phyloP scores from a whole-genome alignment of 2,888 invertebrate genomes.

The Petrolisthes cinctipes region DNA sequence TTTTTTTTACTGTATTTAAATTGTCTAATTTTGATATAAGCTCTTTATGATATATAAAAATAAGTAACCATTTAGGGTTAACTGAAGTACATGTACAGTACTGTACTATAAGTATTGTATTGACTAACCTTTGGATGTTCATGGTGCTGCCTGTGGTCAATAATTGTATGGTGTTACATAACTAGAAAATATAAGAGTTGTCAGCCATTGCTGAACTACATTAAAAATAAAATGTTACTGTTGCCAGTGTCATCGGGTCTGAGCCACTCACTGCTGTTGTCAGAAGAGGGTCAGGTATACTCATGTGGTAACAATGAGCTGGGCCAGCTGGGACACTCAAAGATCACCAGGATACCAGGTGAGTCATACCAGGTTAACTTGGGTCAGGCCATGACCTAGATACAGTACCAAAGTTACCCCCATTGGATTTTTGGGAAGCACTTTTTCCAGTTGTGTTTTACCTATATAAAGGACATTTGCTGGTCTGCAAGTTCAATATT shows the following conservation, averaged over 20 bases:
- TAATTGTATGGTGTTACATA: too few relatives aligned
- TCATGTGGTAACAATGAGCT: constrained; percentile 64
- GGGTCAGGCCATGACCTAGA: background rate
- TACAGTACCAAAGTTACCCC: background rate
- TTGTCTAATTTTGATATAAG: too few relatives aligned
- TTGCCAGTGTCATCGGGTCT: constrained; percentile 59
- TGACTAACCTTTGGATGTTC: too few relatives aligned
- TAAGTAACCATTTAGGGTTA: too few relatives aligned
- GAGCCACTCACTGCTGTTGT: constrained; percentile 58
- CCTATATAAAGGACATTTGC: background rate
- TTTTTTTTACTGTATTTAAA: too few relatives aligned
- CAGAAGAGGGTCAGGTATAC: constrained; percentile 59
- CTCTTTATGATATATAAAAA: too few relatives aligned
- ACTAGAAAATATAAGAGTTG: background rate
- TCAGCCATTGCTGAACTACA: background rate
- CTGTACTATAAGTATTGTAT: too few relatives aligned
- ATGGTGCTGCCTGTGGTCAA: too few relatives aligned
- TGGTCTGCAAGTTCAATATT: background rate
- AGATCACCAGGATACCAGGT: constrained; percentile 60
- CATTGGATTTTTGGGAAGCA: background rate
- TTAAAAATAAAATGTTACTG: background rate
- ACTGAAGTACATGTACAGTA: background rate
- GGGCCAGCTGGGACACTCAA: constrained; percentile 62
- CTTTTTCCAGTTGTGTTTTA: background rate
- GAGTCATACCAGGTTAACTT: background rate